Evolutionary conservation across 2,797 vertebrate genomes (phyloP).

Genomic region (Gastrophryne carolinensis): DNA sequence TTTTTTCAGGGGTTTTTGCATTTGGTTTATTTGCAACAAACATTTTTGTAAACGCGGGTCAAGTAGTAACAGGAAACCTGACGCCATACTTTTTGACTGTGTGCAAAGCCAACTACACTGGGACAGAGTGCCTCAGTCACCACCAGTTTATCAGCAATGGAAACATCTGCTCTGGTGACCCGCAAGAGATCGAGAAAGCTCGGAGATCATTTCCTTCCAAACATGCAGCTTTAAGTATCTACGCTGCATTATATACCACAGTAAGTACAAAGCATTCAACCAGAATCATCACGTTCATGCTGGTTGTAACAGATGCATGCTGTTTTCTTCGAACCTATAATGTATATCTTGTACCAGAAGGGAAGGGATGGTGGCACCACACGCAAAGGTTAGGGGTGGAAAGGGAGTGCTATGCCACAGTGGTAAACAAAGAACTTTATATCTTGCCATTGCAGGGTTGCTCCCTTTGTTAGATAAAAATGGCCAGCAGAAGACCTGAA

Average conservation of each 20-base stretch:
- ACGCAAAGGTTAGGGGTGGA: too few relatives aligned
- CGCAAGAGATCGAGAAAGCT: slow-evolving; percentile 82
- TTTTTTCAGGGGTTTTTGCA: slow-evolving; percentile 90
- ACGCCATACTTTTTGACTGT: slow-evolving; percentile 94
- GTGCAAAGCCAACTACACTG: slow-evolving; percentile 96
- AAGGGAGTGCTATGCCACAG: too few relatives aligned
- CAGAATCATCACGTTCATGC: too few relatives aligned
- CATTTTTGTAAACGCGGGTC: slow-evolving; percentile 96
- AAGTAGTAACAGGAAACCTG: slow-evolving; percentile 93
- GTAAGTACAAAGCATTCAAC: slow-evolving; percentile 77
- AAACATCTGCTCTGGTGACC: slow-evolving; percentile 92
- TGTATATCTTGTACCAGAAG: too few relatives aligned
- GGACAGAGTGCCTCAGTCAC: slow-evolving; percentile 81
- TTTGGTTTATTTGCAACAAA: slow-evolving; percentile 97
- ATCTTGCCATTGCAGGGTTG: too few relatives aligned
- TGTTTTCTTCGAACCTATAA: too few relatives aligned
- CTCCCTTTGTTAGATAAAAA: too few relatives aligned
- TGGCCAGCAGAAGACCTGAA: too few relatives aligned
- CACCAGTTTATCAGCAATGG: slow-evolving; percentile 88
- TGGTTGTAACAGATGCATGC: too few relatives aligned
- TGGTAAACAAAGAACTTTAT: too few relatives aligned
- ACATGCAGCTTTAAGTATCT: slow-evolving; percentile 93
- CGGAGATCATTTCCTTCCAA: slow-evolving; percentile 95
- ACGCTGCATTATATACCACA: slow-evolving; percentile 93
- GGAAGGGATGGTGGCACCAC: too few relatives aligned